phyloP scores from a whole-genome alignment of 2,113 vertebrate species.

The Phalacrocorax aristotelis region DNA sequence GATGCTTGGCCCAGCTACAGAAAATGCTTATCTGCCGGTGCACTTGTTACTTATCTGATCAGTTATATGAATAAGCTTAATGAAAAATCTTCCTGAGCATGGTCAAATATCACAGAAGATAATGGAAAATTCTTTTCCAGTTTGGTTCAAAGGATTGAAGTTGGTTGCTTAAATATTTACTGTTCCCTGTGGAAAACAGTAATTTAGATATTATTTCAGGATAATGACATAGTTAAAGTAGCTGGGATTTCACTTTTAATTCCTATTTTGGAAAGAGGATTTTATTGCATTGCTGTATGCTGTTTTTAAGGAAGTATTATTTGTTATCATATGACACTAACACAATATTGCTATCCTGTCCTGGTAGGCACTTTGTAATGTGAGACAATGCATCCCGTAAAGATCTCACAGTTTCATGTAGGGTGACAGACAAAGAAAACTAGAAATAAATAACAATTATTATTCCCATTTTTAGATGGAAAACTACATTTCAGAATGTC shows the following conservation, averaged over 20 bases:
- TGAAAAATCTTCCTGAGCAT: neutral
- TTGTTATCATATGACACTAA: neutral
- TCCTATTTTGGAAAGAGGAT: neutral
- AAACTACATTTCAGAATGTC: neutral
- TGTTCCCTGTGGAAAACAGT: neutral
- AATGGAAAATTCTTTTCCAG: conserved; percentile 4
- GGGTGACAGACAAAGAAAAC: neutral
- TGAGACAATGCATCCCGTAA: neutral
- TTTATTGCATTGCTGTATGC: neutral
- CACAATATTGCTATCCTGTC: neutral
- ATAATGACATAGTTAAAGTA: neutral
- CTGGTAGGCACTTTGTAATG: neutral
- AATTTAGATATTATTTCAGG: neutral
- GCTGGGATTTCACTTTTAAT: neutral
- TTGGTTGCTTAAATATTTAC: neutral
- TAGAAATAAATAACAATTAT: neutral
- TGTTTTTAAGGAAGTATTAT: neutral
- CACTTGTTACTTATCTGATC: neutral
- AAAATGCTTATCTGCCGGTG: neutral
- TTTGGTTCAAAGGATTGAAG: neutral
- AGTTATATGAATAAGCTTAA: neutral
- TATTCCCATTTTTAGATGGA: neutral
- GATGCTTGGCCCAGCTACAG: neutral
- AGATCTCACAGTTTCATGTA: neutral
- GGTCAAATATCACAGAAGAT: neutral